phyloP scores from a whole-genome alignment of 2,888 invertebrate species.

The Hirudinaria manillensis region DNA sequence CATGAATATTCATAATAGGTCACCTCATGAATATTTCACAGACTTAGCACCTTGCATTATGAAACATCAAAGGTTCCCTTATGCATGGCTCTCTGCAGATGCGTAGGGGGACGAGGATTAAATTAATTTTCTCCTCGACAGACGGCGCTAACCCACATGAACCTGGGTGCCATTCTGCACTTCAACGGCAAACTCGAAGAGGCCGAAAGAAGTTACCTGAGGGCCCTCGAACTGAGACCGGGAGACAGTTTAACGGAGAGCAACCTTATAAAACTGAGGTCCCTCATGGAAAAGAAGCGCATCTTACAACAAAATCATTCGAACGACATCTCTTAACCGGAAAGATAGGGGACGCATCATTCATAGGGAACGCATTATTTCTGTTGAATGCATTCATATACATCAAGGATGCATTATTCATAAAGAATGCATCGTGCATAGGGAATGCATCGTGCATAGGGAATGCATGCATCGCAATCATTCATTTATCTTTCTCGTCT shows the following conservation, averaged over 20 bases:
- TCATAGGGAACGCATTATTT: too few relatives aligned
- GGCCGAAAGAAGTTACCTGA: conserved; percentile 78
- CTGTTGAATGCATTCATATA: too few relatives aligned
- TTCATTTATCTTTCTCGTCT: too few relatives aligned
- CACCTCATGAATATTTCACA: not conserved
- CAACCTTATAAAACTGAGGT: conserved; percentile 73
- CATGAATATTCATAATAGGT: conserved; percentile 1
- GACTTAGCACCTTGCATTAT: not conserved
- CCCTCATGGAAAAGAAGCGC: conserved; percentile 47
- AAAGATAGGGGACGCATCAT: too few relatives aligned
- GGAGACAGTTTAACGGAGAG: conserved; percentile 79
- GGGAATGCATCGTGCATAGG: too few relatives aligned
- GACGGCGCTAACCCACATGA: conserved; percentile 85
- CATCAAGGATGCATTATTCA: too few relatives aligned
- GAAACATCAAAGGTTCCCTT: conserved; percentile 49
- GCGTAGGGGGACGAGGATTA: conserved; percentile 5
- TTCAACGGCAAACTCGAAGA: conserved; percentile 81
- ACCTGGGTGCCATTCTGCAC: conserved; percentile 88
- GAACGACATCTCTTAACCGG: too few relatives aligned
- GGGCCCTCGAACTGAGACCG: conserved; percentile 78
- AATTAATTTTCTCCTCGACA: conserved; percentile 50
- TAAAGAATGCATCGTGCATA: too few relatives aligned
- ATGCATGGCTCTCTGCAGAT: not conserved
- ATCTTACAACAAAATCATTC: not conserved
- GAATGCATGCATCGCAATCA: too few relatives aligned